Conservation (phyloP, 2,797 vertebrate species). For the Enteromius treurensis region DNA sequence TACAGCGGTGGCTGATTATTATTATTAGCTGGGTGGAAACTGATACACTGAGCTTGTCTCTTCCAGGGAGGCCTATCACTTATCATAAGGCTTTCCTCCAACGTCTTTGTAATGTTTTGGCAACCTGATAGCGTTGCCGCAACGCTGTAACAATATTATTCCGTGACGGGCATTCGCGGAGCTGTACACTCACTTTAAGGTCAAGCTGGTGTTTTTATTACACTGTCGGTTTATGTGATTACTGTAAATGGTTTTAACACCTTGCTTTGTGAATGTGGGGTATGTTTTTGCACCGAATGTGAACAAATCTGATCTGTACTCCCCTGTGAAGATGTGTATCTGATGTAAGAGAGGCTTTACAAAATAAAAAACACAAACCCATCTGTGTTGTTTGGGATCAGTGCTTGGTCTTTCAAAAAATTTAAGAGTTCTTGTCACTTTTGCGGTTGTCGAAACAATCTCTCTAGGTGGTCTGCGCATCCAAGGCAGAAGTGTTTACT, state of each 20-base stretch:
- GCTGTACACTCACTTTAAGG: slow-evolving; percentile 61
- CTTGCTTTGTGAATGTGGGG: slow-evolving; percentile 8
- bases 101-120: slow-evolving; percentile 67
- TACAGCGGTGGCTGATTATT: slow-evolving; percentile 68
- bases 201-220: slow-evolving; percentile 38
- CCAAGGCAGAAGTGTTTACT: slow-evolving; percentile 45
- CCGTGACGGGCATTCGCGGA: slow-evolving; percentile 56
- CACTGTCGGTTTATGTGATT: slow-evolving; percentile 7
- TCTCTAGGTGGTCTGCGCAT: slow-evolving; percentile 64
- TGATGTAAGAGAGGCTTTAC: slow-evolving; percentile 28
- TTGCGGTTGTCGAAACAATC: slow-evolving; percentile 30
- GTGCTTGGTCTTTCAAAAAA: slow-evolving; percentile 16
- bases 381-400: slow-evolving; percentile 1
- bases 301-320: slow-evolving; percentile 14
- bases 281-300: slow-evolving; percentile 17
- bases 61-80: slow-evolving; percentile 61
- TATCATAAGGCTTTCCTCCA: slow-evolving; percentile 67
- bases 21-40: slow-evolving; percentile 64
- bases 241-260: slow-evolving; percentile 39
- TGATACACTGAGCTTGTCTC: slow-evolving; percentile 56
- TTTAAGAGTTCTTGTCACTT: neutral
- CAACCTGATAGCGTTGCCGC: slow-evolving; percentile 69
- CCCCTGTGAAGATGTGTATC: neutral
- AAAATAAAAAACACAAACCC: slow-evolving; percentile 16
- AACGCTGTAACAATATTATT: slow-evolving; percentile 69